These are phyloP conservation scores for Epicauta chinensis DNA, from an alignment of 1,140 invertebrate genomes.

Conservation along the genomic window DNA sequence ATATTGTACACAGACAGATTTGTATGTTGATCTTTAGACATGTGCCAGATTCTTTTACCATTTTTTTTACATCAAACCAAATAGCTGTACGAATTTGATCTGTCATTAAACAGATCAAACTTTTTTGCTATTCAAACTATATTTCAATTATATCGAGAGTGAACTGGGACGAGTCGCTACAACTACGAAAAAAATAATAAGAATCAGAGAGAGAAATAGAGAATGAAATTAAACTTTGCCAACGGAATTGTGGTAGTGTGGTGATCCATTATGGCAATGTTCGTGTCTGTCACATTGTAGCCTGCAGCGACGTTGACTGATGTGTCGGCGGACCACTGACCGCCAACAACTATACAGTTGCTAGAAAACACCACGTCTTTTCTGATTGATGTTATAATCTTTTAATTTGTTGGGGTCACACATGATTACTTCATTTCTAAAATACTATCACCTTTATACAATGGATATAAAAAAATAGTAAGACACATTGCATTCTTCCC, in stretches of 20 bases:
- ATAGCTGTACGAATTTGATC: no score
- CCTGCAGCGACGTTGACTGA: conserved; percentile 13
- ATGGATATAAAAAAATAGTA: no score
- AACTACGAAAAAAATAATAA: no score
- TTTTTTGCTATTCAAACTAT: no score
- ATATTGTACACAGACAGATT: conserved; percentile 4
- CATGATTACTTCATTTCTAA: conserved; percentile 11
- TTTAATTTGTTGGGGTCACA: conserved; percentile 17
- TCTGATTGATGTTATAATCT: conserved; percentile 20
- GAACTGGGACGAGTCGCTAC: no score
- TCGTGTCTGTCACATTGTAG: conserved; percentile 14
- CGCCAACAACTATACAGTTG: conserved; percentile 4
- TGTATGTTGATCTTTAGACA: conserved; percentile 6
- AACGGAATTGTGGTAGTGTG: conserved; percentile 8
- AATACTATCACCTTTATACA: no score
- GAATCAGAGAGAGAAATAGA: background rate
- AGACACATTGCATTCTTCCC: no score
- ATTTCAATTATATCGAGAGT: no score
- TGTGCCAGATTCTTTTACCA: no score
- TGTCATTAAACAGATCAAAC: no score
- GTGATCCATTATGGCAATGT: conserved; percentile 17
- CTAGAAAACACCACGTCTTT: conserved; percentile 4
- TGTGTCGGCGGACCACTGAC: conserved; percentile 16
- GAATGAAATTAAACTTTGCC: conserved; percentile 16
- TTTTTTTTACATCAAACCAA: no score